These are phyloP conservation scores for Cotesia glomerata DNA, from an alignment of 1,140 invertebrate genomes.

Conservation along the genomic window DNA sequence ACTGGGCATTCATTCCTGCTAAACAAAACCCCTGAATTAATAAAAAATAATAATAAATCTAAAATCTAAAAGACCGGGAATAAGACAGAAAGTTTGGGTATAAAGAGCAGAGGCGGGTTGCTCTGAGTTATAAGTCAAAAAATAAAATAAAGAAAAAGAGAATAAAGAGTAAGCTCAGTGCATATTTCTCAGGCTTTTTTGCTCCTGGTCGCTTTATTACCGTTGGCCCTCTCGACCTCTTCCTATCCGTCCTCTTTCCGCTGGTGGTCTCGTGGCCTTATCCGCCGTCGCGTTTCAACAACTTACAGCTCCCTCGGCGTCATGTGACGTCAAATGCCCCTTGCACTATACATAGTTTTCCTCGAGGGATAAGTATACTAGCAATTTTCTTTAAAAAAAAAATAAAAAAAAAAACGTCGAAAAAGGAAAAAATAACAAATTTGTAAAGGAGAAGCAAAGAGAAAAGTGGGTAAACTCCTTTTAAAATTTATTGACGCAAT, in stretches of 20 bases:
- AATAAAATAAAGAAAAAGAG: background rate
- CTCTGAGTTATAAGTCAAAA: no score
- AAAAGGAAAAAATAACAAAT: background rate
- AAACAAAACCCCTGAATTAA: background rate
- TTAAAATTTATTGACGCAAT: background rate
- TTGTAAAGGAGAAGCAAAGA: background rate
- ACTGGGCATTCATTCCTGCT: background rate
- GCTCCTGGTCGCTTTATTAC: background rate
- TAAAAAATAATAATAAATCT: background rate
- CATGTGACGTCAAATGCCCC: constrained; percentile 1
- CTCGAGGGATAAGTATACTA: background rate
- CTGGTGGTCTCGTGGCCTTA: background rate
- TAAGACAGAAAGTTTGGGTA: background rate
- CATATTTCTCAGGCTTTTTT: background rate
- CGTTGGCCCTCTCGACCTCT: background rate
- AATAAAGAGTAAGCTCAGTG: background rate
- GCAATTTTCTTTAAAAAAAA: background rate
- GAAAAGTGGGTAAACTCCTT: background rate
- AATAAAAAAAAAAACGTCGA: background rate
- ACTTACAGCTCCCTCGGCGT: background rate
- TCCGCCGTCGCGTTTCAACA: background rate
- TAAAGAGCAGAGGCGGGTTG: no score
- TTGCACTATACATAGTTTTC: background rate
- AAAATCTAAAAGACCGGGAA: constrained; percentile 14
- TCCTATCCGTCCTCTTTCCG: background rate